Evolutionary conservation across 2,888 invertebrate species (phyloP).

Genomic region (Pheosia gnoma): DNA sequence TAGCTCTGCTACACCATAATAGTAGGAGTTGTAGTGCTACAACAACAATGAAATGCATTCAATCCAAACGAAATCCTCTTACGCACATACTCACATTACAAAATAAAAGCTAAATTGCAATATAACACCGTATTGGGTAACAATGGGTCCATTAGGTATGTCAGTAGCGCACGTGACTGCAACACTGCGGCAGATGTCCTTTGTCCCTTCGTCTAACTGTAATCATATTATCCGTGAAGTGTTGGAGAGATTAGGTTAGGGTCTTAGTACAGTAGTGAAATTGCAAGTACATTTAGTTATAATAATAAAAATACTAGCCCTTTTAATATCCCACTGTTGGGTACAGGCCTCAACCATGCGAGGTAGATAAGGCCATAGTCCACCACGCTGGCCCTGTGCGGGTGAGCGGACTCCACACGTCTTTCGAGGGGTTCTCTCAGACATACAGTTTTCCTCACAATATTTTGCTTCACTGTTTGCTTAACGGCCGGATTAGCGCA

Average conservation of each 20-base stretch:
- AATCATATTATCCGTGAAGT: not conserved
- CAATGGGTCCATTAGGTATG: slow-evolving; percentile 16
- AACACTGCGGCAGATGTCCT: slow-evolving; percentile 1
- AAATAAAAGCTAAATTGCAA: slow-evolving; percentile 22
- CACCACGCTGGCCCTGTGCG: too few species aligned
- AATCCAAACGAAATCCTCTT: slow-evolving; percentile 20
- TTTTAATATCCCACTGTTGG: too few species aligned
- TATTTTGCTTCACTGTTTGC: too few species aligned
- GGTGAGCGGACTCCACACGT: too few species aligned
- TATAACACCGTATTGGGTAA: slow-evolving; percentile 19
- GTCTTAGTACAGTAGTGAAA: not conserved
- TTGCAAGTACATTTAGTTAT: not conserved
- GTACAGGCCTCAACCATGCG: too few species aligned
- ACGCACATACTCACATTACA: slow-evolving; percentile 19
- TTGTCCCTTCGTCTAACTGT: slow-evolving; percentile 7
- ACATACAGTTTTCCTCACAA: too few species aligned
- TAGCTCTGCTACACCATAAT: too few species aligned
- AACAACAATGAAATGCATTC: not conserved
- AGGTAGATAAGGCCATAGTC: too few species aligned
- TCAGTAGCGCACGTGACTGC: not conserved
- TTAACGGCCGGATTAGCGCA: too few species aligned
- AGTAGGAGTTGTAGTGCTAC: too few species aligned
- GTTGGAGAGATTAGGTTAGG: not conserved
- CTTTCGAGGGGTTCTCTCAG: too few species aligned
- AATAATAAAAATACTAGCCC: too few species aligned